Conservation (phyloP, 2,888 invertebrate genomes). For the Nomada lathburiana region DNA sequence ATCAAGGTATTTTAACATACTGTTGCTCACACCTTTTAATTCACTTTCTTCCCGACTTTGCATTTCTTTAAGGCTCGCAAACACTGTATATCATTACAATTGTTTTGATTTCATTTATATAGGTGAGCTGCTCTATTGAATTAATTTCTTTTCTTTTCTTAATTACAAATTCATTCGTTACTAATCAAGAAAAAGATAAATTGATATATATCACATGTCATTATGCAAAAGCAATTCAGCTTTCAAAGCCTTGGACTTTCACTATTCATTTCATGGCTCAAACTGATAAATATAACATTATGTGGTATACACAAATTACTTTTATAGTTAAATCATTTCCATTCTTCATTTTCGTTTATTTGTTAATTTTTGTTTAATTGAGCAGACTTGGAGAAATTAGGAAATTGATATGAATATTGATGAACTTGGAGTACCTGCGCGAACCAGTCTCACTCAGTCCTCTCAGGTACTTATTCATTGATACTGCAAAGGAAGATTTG, state of each 20-base stretch:
- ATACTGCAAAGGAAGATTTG: constrained; percentile 67
- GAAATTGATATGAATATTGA: constrained; percentile 73
- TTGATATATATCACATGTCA: constrained; percentile 37
- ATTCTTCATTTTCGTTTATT: not conserved
- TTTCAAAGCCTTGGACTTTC: constrained; percentile 43
- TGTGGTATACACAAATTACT: constrained; percentile 47
- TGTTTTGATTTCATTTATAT: constrained; percentile 68
- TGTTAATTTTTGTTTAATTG: constrained; percentile 33
- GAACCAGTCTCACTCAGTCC: constrained; percentile 64
- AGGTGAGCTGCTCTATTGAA: constrained; percentile 52
- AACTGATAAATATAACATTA: constrained; percentile 33
- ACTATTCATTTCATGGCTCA: constrained; percentile 38
- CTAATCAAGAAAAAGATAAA: constrained; percentile 33
- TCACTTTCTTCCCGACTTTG: constrained; percentile 44
- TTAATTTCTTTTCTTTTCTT: constrained; percentile 40
- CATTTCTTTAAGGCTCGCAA: constrained; percentile 58
- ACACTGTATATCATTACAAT: constrained; percentile 53
- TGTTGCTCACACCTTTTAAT: constrained; percentile 49
- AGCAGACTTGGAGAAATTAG: constrained; percentile 61
- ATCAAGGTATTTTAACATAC: constrained; percentile 58
- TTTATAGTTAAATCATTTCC: constrained; percentile 31
- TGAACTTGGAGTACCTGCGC: constrained; percentile 66
- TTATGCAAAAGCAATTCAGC: constrained; percentile 47
- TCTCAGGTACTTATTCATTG: constrained; percentile 68
- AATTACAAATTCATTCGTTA: constrained; percentile 39